Conservation (phyloP, 2,888 invertebrate genomes). For the Malthinus seriepunctatus region DNA sequence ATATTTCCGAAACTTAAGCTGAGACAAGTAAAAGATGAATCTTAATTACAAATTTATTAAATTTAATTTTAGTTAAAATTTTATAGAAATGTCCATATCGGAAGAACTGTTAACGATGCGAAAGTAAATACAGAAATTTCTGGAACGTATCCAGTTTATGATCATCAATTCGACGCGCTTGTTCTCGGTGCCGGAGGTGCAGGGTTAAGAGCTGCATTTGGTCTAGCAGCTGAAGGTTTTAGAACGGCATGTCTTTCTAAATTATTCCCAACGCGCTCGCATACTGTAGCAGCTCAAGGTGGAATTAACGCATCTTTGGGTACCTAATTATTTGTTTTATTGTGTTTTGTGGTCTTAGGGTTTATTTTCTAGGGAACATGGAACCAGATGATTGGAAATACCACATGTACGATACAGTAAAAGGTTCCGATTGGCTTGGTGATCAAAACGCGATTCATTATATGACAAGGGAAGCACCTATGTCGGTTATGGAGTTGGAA, state of each 20-base stretch:
- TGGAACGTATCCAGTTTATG: slow-evolving; percentile 85
- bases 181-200: slow-evolving; percentile 98
- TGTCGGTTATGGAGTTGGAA: slow-evolving; percentile 90
- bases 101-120: slow-evolving; percentile 55
- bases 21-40: too few species aligned
- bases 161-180: slow-evolving; percentile 95
- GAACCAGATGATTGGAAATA: slow-evolving; percentile 95
- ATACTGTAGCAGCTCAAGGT: slow-evolving; percentile 98
- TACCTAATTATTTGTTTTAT: slow-evolving; percentile 48
- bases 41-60: too few species aligned
- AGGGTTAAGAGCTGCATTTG: slow-evolving; percentile 95
- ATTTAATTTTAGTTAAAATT: too few species aligned
- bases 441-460: slow-evolving; percentile 99
- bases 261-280: slow-evolving; percentile 96
- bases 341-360: too few species aligned
- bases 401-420: slow-evolving; percentile 98
- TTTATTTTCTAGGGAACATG: slow-evolving; percentile 72
- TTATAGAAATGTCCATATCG: slow-evolving; percentile 55
- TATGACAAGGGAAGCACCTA: slow-evolving; percentile 90
- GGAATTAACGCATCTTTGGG: slow-evolving; percentile 98
- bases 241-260: slow-evolving; percentile 97
- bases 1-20: too few species aligned
- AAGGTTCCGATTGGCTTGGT: slow-evolving; percentile 98
- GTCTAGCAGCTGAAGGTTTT: slow-evolving; percentile 93
- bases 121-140: slow-evolving; percentile 54